Base-by-base conservation (phyloP, 2,113 vertebrate genomes). In the Pedionomus torquatus region DNA sequence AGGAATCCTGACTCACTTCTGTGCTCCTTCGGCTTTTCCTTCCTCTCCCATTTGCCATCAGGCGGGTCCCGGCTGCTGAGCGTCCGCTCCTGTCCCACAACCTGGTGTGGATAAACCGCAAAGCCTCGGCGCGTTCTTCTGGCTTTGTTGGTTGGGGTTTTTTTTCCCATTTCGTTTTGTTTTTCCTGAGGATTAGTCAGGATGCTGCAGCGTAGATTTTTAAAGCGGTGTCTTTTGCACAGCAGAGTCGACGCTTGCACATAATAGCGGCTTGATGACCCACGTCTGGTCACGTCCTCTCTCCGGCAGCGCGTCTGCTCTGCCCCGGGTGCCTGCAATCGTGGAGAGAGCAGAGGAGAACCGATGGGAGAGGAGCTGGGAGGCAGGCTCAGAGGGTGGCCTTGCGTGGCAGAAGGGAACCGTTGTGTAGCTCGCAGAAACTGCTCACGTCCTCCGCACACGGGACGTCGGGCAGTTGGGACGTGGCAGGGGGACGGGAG, bases 401-500 rank as follows among this genome's bases (percentile, higher is more conserved):
- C 49, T 43, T 13, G 78, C 11, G 25, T 28, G 39, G 26, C 18
- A 44, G 75, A 55, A 10, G 4, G 8, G 31, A 43, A 4, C 61
- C 39, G 41, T 20, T 63, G 51, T 39, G 33, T 30, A 48, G 63
- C 33, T 4, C 57, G 33, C 9, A 17, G 35, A 28, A 79, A 43
- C 20, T 0, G 0, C 8, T 51, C 55, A 9, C 26, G 7, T 14
- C 0, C 0, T 11, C 31, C 65, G 41, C 44, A 51, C 25, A 14
- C 28, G 17, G 35, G 15, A 21, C 3, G 0, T 21, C 19, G 26
- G 39, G 52, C 0, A 1, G 37, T 6, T 48, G 20, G 33, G 51
- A n/a, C n/a, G n/a, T n/a, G n/a, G n/a, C n/a, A 69, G 30, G 60
- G n/a, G 35, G 87, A 25, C 69, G 74, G 51, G 35, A n/a, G 17